phyloP scores from a whole-genome alignment of 2,888 invertebrate species.

The Leptinotarsa juncta region DNA sequence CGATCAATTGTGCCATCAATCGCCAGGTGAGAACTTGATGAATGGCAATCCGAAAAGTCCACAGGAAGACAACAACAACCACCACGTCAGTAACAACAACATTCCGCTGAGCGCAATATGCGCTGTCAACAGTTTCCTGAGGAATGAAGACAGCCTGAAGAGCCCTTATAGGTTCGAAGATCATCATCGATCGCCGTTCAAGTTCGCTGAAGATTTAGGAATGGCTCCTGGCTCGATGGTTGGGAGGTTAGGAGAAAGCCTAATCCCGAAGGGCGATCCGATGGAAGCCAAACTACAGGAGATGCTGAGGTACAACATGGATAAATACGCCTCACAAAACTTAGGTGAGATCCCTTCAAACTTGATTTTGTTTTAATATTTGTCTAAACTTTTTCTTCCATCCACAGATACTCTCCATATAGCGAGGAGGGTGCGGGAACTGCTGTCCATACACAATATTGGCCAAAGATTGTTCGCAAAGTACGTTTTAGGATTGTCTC shows the following conservation, averaged over 20 bases:
- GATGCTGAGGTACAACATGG: constrained; percentile 95
- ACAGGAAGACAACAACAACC: constrained; percentile 66
- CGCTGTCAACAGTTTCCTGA: constrained; percentile 63
- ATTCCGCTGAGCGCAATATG: constrained; percentile 67
- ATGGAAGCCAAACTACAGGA: constrained; percentile 94
- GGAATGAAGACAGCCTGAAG: constrained; percentile 68
- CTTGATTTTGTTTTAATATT: neutral
- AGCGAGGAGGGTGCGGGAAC: constrained; percentile 90
- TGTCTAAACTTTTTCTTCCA: constrained; percentile 24
- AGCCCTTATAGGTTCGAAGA: constrained; percentile 85
- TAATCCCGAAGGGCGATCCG: constrained; percentile 92
- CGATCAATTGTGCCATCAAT: constrained; percentile 56
- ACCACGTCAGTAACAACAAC: constrained; percentile 68
- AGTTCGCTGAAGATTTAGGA: constrained; percentile 87
- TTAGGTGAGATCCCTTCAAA: constrained; percentile 63
- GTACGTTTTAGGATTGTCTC: constrained; percentile 95
- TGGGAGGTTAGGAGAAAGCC: constrained; percentile 86
- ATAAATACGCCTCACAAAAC: constrained; percentile 93
- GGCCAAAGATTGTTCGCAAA: constrained; percentile 99
- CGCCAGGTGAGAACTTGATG: constrained; percentile 57
- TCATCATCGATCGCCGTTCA: constrained; percentile 81
- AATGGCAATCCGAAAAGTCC: constrained; percentile 69
- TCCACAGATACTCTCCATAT: constrained; percentile 88
- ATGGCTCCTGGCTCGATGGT: constrained; percentile 85
- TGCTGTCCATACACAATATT: constrained; percentile 96